These are phyloP conservation scores for Myotis myotis DNA, from an alignment of 2,797 vertebrate species.

Conservation along the genomic window DNA sequence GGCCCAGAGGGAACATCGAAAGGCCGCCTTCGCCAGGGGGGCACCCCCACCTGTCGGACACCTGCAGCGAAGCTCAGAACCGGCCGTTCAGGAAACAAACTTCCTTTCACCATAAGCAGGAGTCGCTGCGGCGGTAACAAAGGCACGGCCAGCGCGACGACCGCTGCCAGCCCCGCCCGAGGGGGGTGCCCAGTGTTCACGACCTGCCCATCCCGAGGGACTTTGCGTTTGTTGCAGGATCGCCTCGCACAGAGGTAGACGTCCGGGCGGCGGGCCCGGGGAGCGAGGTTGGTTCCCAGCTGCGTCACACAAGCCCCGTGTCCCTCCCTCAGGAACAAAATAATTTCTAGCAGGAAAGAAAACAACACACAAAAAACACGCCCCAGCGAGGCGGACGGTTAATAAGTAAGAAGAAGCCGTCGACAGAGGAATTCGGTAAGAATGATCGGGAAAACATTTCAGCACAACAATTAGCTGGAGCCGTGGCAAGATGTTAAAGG, in stretches of 20 bases:
- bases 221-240: neutral
- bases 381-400: neutral
- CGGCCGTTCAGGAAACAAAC: neutral
- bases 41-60: neutral
- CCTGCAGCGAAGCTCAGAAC: neutral
- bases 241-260: neutral
- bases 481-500: constrained; percentile 65
- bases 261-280: neutral
- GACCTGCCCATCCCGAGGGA: no score
- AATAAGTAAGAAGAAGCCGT: neutral
- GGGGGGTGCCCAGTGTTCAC: no score
- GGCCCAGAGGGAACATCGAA: neutral
- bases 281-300: constrained; percentile 28
- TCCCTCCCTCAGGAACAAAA: neutral
- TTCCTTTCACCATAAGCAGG: neutral
- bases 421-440: neutral
- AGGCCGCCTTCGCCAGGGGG: neutral
- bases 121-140: neutral
- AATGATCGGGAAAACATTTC: constrained; percentile 45
- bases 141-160: neutral
- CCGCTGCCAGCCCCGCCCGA: no score
- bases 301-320: neutral
- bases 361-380: neutral
- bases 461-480: constrained; percentile 60
- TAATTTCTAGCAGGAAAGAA: constrained; percentile 36